Percentiles rank a stretch among this genome's conserved stretches.
Evolutionary conservation across 2,113 vertebrate genomes (phyloP).

Genomic region (Notechis scutatus): DNA sequence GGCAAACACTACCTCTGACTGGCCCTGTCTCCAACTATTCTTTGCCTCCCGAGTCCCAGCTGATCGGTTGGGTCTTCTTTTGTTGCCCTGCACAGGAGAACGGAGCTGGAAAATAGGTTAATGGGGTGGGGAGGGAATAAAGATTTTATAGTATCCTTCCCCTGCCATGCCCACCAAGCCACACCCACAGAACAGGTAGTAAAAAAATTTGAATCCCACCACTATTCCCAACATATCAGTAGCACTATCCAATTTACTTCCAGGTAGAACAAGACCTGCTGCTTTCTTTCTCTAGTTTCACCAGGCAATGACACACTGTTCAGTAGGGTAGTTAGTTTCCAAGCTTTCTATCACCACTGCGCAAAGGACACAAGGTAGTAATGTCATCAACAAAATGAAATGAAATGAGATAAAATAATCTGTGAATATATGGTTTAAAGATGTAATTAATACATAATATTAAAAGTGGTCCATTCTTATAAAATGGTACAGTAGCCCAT

Average conservation of each 20-base stretch:
- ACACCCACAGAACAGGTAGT: no score
- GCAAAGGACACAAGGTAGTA: background rate
- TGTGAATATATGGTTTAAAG: background rate
- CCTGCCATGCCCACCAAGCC: no score
- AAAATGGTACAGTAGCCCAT: background rate
- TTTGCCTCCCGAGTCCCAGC: no score
- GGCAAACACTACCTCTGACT: no score
- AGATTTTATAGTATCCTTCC: no score
- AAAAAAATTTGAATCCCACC: no score
- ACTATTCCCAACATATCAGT: background rate
- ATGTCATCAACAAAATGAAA: background rate
- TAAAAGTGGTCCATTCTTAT: background rate
- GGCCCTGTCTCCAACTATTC: no score
- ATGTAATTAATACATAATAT: background rate
- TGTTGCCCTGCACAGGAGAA: no score
- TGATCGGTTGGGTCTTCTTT: no score
- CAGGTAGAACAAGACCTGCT: background rate
- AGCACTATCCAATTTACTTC: background rate
- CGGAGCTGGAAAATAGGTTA: no score
- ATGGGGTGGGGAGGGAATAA: no score
- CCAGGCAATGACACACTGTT: background rate
- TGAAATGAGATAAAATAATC: background rate
- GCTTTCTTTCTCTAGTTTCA: background rate
- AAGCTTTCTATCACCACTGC: background rate
- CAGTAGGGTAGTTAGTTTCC: background rate